Conservation (phyloP, 2,797 vertebrate genomes). For the Onychomys torridus region DNA sequence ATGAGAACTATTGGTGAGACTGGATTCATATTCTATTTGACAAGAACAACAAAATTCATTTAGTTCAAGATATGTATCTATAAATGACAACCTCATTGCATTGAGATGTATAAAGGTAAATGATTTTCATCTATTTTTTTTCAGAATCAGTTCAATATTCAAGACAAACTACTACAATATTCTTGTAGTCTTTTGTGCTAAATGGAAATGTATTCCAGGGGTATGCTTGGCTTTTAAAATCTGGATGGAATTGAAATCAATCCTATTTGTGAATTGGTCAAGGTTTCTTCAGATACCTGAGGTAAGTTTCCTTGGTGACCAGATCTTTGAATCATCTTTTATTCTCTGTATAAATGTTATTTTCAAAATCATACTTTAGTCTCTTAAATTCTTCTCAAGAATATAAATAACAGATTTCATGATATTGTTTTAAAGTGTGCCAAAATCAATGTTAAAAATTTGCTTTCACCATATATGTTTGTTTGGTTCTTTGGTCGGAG, state of each 20-base stretch:
- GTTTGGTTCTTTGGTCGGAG: background rate
- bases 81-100: background rate
- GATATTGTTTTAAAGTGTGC: background rate
- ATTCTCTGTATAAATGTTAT: background rate
- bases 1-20: background rate
- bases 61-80: background rate
- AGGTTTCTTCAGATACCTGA: background rate
- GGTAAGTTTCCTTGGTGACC: background rate
- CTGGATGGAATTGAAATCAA: background rate
- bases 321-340: background rate
- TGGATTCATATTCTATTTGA: background rate
- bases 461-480: background rate
- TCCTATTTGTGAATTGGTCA: background rate
- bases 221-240: background rate
- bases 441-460: background rate
- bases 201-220: background rate
- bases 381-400: background rate
- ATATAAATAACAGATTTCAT: background rate
- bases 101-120: background rate
- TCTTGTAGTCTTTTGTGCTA: background rate
- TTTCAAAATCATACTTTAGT: background rate
- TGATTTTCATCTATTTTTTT: background rate
- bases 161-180: background rate
- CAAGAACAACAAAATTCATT: background rate
- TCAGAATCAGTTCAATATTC: background rate